phyloP scores from a whole-genome alignment of 2,888 invertebrate genomes.

The Autographa pulchrina region DNA sequence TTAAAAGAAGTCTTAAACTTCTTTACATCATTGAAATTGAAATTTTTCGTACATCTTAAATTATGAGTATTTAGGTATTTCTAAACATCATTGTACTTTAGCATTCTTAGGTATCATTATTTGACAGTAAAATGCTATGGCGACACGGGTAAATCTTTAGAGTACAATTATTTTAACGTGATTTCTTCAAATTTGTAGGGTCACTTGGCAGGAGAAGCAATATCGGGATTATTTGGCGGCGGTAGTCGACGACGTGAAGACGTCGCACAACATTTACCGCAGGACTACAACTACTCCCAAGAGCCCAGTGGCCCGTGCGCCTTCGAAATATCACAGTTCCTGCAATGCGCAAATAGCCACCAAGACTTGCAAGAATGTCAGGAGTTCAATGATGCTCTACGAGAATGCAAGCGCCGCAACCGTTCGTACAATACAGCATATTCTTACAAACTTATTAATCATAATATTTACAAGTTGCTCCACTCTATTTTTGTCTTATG shows the following conservation, averaged over 20 bases:
- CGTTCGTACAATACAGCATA: slow-evolving; percentile 81
- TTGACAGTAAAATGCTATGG: background rate
- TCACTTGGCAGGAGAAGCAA: slow-evolving; percentile 96
- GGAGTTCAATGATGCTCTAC: slow-evolving; percentile 98
- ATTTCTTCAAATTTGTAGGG: slow-evolving; percentile 88
- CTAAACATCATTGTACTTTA: too few species aligned
- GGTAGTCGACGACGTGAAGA: slow-evolving; percentile 73
- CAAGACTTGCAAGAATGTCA: slow-evolving; percentile 96
- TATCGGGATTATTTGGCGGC: slow-evolving; percentile 89
- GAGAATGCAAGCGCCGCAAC: slow-evolving; percentile 96
- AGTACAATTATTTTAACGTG: background rate
- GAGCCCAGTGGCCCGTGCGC: slow-evolving; percentile 94
- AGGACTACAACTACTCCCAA: slow-evolving; percentile 72
- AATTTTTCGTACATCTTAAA: too few species aligned
- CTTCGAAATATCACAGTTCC: slow-evolving; percentile 97
- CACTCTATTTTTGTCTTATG: background rate
- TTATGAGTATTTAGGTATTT: too few species aligned
- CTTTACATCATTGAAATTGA: too few species aligned
- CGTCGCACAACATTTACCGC: slow-evolving; percentile 75
- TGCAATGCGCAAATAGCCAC: slow-evolving; percentile 96
- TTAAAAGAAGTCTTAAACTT: too few species aligned
- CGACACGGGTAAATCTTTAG: background rate
- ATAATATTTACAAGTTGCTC: background rate
- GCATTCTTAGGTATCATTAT: too few species aligned
- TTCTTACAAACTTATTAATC: too few species aligned